Evolutionary conservation across 1,140 invertebrate genomes (phyloP), one percentile per base, ranked within the genome.

Genomic region (Phthorimaea operculella): DNA sequence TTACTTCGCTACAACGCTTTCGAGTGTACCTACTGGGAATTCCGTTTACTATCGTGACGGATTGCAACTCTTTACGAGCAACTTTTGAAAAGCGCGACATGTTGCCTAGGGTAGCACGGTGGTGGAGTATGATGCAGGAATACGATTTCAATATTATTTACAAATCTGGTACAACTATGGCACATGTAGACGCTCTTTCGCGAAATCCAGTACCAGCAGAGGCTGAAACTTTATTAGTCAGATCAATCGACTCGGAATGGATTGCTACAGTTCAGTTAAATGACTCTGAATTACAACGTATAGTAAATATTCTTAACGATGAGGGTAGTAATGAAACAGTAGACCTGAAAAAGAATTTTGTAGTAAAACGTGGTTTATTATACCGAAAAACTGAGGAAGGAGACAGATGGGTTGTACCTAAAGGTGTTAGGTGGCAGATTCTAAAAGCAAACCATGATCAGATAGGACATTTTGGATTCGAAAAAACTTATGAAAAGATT

Each of bases 111-210:
- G 57, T 68, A 34, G 66, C 62, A 4, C 44, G 65, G 1, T 81
- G 73, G 72, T 62, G 58, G 52, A 44, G 70, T 15, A 33, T 55
- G 10, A 15, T 71, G 33, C 59, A 63, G 44, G 63, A 70, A 33
- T 71, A 53, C 52, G 48, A 64, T 33, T 71, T 64, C 58, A 36
- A 18, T 10, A 63, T 71, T 55, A 68, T 39, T n/a, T 33, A 62
- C 68, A 58, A 65, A 33, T 52, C 60, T 16, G 72, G 70, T 16
- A 33, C 39, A 18, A 57, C 59, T 39, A 60, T 59, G 36, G 17
- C 55, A 12, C 73, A 76, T 44, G 73, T 72, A 4, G 73, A 73
- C 48, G 60, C 59, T 28, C 44, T 75, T 5, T 68, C 66, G 53
- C 44, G 69, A 55, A 45, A 65, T 59, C 59, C 63, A 7, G 15